These are phyloP conservation scores for Pelagia noctiluca DNA, from an alignment of 30 jellyfish, hydroid and myxozoan genomes.

Conservation along the genomic window DNA sequence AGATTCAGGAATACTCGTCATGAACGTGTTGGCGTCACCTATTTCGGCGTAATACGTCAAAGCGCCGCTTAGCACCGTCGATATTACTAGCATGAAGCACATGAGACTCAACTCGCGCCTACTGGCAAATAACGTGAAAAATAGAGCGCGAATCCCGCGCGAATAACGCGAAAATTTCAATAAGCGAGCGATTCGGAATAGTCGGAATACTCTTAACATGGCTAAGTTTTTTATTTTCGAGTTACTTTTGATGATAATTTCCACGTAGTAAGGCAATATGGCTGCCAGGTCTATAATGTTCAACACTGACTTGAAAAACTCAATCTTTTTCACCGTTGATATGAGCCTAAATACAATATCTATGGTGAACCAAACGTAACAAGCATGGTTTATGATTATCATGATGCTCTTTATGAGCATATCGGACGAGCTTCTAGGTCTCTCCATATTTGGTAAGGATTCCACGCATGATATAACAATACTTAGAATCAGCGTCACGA, in stretches of 20 bases:
- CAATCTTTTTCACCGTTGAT: slow-evolving; percentile 14
- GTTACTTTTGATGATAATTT: slow-evolving; percentile 49
- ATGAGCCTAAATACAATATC: slow-evolving; percentile 56
- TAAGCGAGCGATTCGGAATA: slow-evolving; percentile 67
- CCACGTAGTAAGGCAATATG: slow-evolving; percentile 73
- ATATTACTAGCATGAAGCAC: slow-evolving; percentile 53
- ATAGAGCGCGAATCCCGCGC: slow-evolving; percentile 86
- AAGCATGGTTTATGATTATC: slow-evolving; percentile 36
- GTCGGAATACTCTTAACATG: slow-evolving; percentile 44
- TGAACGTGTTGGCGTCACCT: slow-evolving; percentile 28
- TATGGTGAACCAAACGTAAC: slow-evolving; percentile 81
- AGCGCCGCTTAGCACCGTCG: slow-evolving; percentile 68
- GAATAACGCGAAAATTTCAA: slow-evolving; percentile 76
- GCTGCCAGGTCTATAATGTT: slow-evolving; percentile 76
- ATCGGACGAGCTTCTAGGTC: slow-evolving; percentile 2
- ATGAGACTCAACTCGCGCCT: slow-evolving; percentile 70
- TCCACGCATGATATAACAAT: slow-evolving; percentile 67
- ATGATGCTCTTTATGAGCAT: not conserved
- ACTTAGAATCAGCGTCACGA: slow-evolving; percentile 33
- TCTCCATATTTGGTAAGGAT: slow-evolving; percentile 41
- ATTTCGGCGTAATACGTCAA: slow-evolving; percentile 72
- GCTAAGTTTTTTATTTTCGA: slow-evolving; percentile 60
- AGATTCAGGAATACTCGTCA: slow-evolving; percentile 80
- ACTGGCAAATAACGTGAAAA: slow-evolving; percentile 73
- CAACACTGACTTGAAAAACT: slow-evolving; percentile 53